phyloP scores from a whole-genome alignment of 2,888 invertebrate species.

The Mythimna pallens region DNA sequence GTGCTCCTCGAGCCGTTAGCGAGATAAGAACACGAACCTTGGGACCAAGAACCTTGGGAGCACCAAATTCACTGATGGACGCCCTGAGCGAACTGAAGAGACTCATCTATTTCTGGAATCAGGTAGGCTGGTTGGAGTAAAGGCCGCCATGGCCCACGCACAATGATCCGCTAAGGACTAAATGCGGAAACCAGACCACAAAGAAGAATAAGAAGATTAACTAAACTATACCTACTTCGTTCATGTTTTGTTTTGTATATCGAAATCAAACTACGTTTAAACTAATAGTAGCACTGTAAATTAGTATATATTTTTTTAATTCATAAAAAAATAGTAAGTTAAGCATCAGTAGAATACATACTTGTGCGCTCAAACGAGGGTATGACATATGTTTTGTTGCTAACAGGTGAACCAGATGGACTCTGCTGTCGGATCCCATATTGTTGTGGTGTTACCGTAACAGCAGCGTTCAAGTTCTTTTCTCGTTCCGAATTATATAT shows the following conservation, averaged over 20 bases:
- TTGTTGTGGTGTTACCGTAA: slow-evolving; percentile 77
- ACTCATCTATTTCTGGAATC: no score
- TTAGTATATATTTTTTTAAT: neutral
- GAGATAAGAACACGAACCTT: no score
- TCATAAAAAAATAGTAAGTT: neutral
- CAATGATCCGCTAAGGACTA: no score
- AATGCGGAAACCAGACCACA: no score
- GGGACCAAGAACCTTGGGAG: no score
- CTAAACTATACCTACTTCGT: neutral
- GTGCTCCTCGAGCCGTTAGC: no score
- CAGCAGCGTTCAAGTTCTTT: slow-evolving; percentile 70
- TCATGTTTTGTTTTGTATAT: neutral
- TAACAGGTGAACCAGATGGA: slow-evolving; percentile 32
- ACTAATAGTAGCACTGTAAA: neutral
- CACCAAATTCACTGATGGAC: no score
- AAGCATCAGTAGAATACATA: slow-evolving; percentile 67
- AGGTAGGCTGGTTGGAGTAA: no score
- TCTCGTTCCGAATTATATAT: slow-evolving; percentile 70
- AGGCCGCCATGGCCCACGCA: no score
- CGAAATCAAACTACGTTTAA: no score
- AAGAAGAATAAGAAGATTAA: neutral
- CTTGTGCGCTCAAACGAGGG: slow-evolving; percentile 54
- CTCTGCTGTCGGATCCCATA: slow-evolving; percentile 61
- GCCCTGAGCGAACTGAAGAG: no score
- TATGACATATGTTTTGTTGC: slow-evolving; percentile 58